A percentile compares a stretch with the other conserved stretches of the same genome.
Evolutionary conservation across 2,888 invertebrate species (phyloP).

Genomic region (Andrena trimmerana): DNA sequence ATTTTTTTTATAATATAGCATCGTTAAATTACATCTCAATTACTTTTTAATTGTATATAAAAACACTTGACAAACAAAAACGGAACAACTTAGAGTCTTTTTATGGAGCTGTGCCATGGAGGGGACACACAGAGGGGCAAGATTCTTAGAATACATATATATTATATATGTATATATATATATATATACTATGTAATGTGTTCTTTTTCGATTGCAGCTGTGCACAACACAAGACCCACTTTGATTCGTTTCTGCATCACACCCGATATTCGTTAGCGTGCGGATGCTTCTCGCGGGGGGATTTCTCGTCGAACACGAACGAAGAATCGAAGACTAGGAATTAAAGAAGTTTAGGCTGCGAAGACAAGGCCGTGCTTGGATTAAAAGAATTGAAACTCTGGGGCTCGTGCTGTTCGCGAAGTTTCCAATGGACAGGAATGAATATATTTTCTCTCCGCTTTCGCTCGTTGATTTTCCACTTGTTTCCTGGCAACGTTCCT

Average conservation of each 20-base stretch:
- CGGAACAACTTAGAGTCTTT: slow-evolving; percentile 83
- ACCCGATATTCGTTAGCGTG: neutral
- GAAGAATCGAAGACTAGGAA: slow-evolving; percentile 60
- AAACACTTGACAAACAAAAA: slow-evolving; percentile 85
- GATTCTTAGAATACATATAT: slow-evolving; percentile 56
- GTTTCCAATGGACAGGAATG: neutral
- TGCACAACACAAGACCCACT: slow-evolving; percentile 35
- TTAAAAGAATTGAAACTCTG: slow-evolving; percentile 32
- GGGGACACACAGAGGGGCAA: slow-evolving; percentile 66
- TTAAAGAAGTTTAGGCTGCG: slow-evolving; percentile 51
- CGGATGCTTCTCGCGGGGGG: slow-evolving; percentile 11
- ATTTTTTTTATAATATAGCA: slow-evolving; percentile 77
- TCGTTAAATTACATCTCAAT: slow-evolving; percentile 81
- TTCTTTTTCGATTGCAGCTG: neutral
- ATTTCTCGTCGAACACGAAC: slow-evolving; percentile 24
- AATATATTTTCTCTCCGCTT: slow-evolving; percentile 7
- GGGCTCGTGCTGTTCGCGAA: slow-evolving; percentile 22
- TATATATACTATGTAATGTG: slow-evolving; percentile 10
- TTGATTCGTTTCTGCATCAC: slow-evolving; percentile 19
- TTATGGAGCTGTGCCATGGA: slow-evolving; percentile 79
- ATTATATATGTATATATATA: slow-evolving; percentile 30
- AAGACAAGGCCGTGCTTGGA: slow-evolving; percentile 41
- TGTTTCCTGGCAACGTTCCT: slow-evolving; percentile 33
- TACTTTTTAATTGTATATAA: slow-evolving; percentile 81
- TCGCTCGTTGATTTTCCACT: neutral